A percentile compares a stretch with the other conserved stretches of the same genome.
These are phyloP conservation scores for Sparidentex hasta DNA, from an alignment of 2,797 vertebrate species.

Conservation along the genomic window DNA sequence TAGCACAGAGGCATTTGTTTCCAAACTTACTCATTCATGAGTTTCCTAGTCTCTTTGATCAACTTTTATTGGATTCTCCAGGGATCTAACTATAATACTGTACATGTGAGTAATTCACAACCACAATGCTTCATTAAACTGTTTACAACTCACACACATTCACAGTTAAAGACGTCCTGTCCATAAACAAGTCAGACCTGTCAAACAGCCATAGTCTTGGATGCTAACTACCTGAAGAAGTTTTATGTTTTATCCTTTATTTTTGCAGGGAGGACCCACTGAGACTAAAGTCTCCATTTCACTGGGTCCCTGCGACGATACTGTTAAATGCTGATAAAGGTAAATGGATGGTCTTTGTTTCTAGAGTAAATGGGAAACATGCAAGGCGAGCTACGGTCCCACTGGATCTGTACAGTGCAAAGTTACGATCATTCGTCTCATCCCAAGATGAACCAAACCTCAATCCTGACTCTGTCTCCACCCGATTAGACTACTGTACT, in stretches of 20 bases:
- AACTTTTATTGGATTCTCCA: not conserved
- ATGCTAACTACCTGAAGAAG: not conserved
- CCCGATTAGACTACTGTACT: not conserved
- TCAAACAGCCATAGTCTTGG: not conserved
- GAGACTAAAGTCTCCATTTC: too few relatives aligned
- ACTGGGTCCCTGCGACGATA: too few relatives aligned
- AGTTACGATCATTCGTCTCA: not conserved
- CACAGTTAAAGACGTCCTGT: not conserved
- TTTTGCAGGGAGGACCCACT: too few relatives aligned
- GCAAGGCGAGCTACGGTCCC: not conserved
- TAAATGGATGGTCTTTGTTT: slow-evolving; percentile 1
- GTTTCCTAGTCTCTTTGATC: not conserved
- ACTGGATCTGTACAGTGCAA: not conserved
- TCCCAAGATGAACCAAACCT: slow-evolving; percentile 4
- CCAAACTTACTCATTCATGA: not conserved
- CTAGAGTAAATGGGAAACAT: not conserved
- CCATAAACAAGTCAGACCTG: not conserved
- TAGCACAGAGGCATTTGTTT: not conserved
- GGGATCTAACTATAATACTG: not conserved
- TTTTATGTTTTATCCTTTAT: too few relatives aligned
- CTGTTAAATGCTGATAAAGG: slow-evolving; percentile 3
- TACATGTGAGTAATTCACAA: not conserved
- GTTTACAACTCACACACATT: not conserved
- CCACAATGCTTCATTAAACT: not conserved
- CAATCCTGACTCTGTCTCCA: slow-evolving; percentile 3